A percentile compares a stretch with the other conserved stretches of the same genome.
phyloP scores from a whole-genome alignment of 2,888 invertebrate species.

The Micropterix aruncella region DNA sequence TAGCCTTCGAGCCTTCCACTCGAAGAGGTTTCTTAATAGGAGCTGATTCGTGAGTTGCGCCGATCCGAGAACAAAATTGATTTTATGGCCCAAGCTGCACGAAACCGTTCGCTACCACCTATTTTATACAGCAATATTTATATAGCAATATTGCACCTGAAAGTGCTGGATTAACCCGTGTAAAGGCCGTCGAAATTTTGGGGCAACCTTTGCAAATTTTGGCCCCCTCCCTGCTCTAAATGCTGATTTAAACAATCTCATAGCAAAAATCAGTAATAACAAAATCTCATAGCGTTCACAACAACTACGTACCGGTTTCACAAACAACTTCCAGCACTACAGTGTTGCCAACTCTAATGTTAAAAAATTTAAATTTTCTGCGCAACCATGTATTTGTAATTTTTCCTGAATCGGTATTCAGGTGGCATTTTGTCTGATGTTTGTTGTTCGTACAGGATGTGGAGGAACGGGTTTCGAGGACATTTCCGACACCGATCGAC shows the following conservation, averaged over 20 bases:
- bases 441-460: slow-evolving; percentile 64
- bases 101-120: no score
- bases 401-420: background rate
- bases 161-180: no score
- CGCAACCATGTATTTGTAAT: slow-evolving; percentile 17
- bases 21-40: no score
- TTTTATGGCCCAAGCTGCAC: no score
- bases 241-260: no score
- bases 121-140: no score
- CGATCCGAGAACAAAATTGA: no score
- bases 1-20: no score
- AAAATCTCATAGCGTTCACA: background rate
- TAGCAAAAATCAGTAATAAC: no score
- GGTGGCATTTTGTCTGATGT: slow-evolving; percentile 6
- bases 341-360: background rate
- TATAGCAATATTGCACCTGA: no score
- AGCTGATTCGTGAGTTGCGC: no score
- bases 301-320: background rate
- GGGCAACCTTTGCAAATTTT: background rate
- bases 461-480: slow-evolving; percentile 80
- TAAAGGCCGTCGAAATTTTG: no score
- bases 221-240: background rate
- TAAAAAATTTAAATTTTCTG: slow-evolving; percentile 6
- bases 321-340: background rate
- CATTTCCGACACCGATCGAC: slow-evolving; percentile 92